Evolutionary conservation across 1,140 invertebrate genomes (phyloP).

Genomic region (Drosophila subobscura): DNA sequence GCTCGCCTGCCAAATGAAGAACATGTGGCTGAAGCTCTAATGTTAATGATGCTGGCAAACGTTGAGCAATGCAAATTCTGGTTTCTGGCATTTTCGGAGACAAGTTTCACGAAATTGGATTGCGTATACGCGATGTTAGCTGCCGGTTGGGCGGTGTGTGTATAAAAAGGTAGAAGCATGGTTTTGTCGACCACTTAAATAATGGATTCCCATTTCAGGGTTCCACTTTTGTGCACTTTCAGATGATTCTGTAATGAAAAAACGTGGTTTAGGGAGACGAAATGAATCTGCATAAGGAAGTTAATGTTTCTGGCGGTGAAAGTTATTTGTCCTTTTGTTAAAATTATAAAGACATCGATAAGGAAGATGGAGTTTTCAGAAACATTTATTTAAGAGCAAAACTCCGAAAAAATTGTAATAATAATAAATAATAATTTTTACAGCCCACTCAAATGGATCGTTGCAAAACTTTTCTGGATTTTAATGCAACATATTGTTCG

Average conservation of each 20-base stretch:
- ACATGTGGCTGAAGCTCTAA: slow-evolving; percentile 45
- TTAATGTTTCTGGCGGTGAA: no score
- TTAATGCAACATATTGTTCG: no score
- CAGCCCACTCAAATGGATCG: no score
- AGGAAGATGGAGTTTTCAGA: no score
- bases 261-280: neutral
- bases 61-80: slow-evolving; percentile 41
- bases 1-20: slow-evolving; percentile 43
- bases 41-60: slow-evolving; percentile 48
- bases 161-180: neutral
- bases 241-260: neutral
- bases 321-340: no score
- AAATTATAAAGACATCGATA: no score
- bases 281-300: neutral
- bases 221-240: slow-evolving; percentile 17
- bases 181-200: slow-evolving; percentile 22
- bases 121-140: slow-evolving; percentile 57
- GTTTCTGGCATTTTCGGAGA: slow-evolving; percentile 16
- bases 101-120: slow-evolving; percentile 9
- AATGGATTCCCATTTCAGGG: slow-evolving; percentile 56
- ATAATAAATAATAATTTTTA: no score
- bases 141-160: neutral
- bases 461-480: no score
- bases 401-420: no score
- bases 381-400: no score